Percentiles rank a stretch among this genome's conserved stretches.
Conservation (phyloP, 92 coral and sea anemone genomes). For the Virgularia gustaviana region DNA sequence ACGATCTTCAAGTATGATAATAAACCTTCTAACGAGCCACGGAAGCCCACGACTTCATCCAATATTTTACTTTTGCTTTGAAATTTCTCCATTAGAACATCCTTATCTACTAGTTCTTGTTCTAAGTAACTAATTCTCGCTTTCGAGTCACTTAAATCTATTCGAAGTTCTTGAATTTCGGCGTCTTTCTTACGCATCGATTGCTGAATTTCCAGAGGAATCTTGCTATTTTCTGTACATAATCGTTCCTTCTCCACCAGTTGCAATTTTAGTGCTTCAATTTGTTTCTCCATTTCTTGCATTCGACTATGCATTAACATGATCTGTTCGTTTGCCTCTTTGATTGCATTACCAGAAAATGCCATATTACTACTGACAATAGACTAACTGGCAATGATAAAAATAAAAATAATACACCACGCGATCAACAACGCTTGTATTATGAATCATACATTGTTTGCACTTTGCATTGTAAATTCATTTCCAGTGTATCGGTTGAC, state of each 20-base stretch:
- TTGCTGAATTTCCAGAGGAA: conserved; percentile 82
- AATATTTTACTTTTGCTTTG: conserved; percentile 79
- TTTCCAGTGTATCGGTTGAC: too few relatives aligned
- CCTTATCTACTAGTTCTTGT: conserved; percentile 63
- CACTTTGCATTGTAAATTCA: too few relatives aligned
- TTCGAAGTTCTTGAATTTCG: conserved; percentile 64
- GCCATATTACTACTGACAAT: conserved; percentile 46
- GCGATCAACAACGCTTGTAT: too few relatives aligned
- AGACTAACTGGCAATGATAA: background rate
- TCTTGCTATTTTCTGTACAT: conserved; percentile 73
- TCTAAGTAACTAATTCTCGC: conserved; percentile 58
- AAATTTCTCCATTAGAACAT: conserved; percentile 59
- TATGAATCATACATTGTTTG: too few relatives aligned
- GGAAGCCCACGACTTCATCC: conserved; percentile 82
- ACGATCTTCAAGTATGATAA: conserved; percentile 74
- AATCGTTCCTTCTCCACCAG: conserved; percentile 67
- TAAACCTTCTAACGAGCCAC: conserved; percentile 82
- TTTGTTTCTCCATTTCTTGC: conserved; percentile 73
- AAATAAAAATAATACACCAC: background rate
- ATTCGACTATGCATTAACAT: conserved; percentile 65
- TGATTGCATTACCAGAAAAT: conserved; percentile 72
- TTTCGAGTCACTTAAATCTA: conserved; percentile 49
- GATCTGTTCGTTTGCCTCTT: conserved; percentile 91
- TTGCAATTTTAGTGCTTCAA: conserved; percentile 65
- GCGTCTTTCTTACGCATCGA: conserved; percentile 78